Evolutionary conservation across 2,797 vertebrate genomes (phyloP).

Genomic region (Poecilia gillii): DNA sequence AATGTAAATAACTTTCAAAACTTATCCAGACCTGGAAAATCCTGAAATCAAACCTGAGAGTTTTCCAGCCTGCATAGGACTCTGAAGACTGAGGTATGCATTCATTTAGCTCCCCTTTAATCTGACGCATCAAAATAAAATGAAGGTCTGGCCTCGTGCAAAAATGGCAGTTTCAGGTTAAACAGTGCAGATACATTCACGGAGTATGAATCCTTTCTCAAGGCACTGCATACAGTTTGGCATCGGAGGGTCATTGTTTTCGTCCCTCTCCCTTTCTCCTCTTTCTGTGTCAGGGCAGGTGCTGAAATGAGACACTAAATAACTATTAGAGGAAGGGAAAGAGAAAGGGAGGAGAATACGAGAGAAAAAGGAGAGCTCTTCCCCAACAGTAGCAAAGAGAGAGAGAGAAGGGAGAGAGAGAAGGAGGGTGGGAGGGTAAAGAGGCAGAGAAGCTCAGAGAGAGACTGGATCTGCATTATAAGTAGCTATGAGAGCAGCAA

Average conservation of each 20-base stretch:
- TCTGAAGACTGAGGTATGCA: background rate
- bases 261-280: slow-evolving; percentile 17
- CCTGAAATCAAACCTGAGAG: background rate
- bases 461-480: slow-evolving; percentile 75
- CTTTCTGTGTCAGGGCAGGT: slow-evolving; percentile 73
- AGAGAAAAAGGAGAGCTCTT: slow-evolving; percentile 68
- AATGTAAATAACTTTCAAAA: background rate
- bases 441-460: slow-evolving; percentile 68
- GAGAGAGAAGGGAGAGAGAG: slow-evolving; percentile 37
- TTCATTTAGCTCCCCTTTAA: background rate
- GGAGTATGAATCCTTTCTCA: background rate
- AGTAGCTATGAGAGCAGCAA: slow-evolving; percentile 75
- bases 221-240: background rate
- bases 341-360: slow-evolving; percentile 65
- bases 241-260: slow-evolving; percentile 43
- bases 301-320: slow-evolving; percentile 81
- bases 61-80: background rate
- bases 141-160: background rate
- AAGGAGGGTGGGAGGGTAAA: slow-evolving; percentile 49
- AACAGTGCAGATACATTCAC: background rate
- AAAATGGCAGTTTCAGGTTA: background rate
- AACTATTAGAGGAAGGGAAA: slow-evolving; percentile 73
- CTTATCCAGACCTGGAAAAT: background rate
- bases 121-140: background rate
- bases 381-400: slow-evolving; percentile 67